These are phyloP conservation scores for Lasius fuliginosus DNA, from an alignment of 2,888 invertebrate genomes.

Conservation along the genomic window DNA sequence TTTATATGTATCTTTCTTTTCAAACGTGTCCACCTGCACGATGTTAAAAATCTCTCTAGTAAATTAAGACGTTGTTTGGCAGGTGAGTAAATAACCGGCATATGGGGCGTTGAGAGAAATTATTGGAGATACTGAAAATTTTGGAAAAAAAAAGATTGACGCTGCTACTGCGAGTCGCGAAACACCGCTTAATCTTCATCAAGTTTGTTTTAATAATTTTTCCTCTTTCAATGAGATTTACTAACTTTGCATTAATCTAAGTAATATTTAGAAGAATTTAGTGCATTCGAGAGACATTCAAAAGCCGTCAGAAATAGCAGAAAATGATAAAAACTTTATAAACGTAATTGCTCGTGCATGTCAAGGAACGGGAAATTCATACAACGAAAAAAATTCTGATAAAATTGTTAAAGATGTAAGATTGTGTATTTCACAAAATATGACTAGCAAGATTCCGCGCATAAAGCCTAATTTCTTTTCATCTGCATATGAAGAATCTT, in stretches of 20 bases:
- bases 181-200: background rate
- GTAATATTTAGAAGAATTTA: conserved; percentile 5
- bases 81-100: too few species aligned
- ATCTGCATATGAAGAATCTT: background rate
- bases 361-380: background rate
- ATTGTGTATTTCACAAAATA: conserved; percentile 37
- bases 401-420: background rate
- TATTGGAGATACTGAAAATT: background rate
- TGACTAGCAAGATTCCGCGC: conserved; percentile 69
- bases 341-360: background rate
- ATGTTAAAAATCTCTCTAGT: too few species aligned
- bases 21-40: too few species aligned
- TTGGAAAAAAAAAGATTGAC: background rate
- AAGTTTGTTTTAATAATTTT: conserved; percentile 18
- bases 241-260: background rate
- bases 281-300: background rate
- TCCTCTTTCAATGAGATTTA: background rate
- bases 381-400: background rate
- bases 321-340: background rate
- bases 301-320: background rate
- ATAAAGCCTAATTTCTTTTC: conserved; percentile 46
- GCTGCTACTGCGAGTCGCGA: background rate
- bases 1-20: too few species aligned
- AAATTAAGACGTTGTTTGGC: too few species aligned
- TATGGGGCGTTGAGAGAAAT: background rate